Conservation (phyloP, 23 tunicate species). For the Corella eumyota region DNA sequence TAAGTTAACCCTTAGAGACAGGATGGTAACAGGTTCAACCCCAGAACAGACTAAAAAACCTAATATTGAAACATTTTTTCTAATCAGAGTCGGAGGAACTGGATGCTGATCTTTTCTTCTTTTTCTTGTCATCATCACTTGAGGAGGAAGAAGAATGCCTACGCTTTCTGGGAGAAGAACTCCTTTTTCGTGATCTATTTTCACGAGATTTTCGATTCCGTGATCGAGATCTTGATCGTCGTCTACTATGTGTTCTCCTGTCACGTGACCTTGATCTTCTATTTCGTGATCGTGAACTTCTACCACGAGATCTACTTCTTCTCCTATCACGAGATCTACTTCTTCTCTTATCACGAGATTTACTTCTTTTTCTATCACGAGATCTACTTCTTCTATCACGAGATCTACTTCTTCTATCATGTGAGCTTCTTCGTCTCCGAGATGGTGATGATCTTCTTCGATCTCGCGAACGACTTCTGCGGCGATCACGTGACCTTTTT, state of each 20-base stretch:
- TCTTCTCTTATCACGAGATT: conserved; percentile 17
- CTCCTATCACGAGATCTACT: conserved; percentile 40
- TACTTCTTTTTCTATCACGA: conserved; percentile 20
- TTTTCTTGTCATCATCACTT: conserved; percentile 9
- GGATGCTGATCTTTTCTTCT: conserved; percentile 7
- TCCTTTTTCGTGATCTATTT: neutral
- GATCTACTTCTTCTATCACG: neutral
- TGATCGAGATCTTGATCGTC: neutral
- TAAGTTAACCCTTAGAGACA: too few relatives aligned
- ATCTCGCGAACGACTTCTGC: conserved; percentile 12
- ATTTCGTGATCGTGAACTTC: conserved; percentile 12
- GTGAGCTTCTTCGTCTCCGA: conserved; percentile 19
- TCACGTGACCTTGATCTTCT: conserved; percentile 4
- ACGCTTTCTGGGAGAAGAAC: neutral
- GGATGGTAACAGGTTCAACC: too few relatives aligned
- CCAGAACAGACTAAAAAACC: too few relatives aligned
- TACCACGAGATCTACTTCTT: conserved; percentile 34
- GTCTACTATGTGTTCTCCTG: conserved; percentile 14
- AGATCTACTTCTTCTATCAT: conserved; percentile 11
- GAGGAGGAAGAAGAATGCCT: conserved; percentile 5
- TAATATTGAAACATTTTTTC: too few relatives aligned
- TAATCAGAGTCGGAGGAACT: too few relatives aligned
- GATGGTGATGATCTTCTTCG: conserved; percentile 12
- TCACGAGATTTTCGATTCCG: neutral
- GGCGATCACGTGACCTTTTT: conserved; percentile 15